Base-by-base conservation (phyloP, 2,888 invertebrate genomes). In the Slavum lentiscoides region DNA sequence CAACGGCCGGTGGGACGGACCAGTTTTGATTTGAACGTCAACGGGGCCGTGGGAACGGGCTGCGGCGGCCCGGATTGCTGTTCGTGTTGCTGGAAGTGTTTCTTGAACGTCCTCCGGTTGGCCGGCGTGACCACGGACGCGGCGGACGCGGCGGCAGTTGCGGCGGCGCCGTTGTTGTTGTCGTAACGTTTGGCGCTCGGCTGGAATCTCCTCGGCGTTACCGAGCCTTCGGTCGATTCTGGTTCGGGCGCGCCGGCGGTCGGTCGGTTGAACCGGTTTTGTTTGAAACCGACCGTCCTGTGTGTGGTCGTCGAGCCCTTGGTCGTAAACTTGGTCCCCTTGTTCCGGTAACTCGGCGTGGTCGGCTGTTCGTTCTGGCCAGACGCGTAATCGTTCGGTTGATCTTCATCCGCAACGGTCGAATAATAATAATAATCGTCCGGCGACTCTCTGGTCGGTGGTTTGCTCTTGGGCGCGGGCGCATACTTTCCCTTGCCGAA, bases 1-100 rank as follows among this genome's bases (percentile, higher is more conserved):
- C 95, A 95, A 84, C 95, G 91, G 81, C 94, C 94, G 68, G 92
- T 94, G 13, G 94, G 89, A 68, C 94, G 89, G 85, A 94, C 93
- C 66, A 95, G 87, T 86, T 94, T 95, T 85, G 94, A 92, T 87
- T 94, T 93, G 85, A 93, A 93, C 82, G 93, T 87, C 83, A 91
- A 91, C 61, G 91, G 90, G 8, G 91, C 88, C 37, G 88, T 86
- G 37, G 72, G 84, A 39, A 82, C 83, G 17, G 59, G 70, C 30
- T 66, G 74, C 17, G 82, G 73, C 17, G 82, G 66, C 1, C 30
- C 30, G 30, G 30, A 30, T 30, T 30, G 30, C 49, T 82, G 58
- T 70, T 70, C 64, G 64, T 81, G 77, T 77, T 80, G 74, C 39
- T 70, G 70, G 15, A 69, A 72, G 17, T 80, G 70, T 72, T 80